These are phyloP conservation scores for Tribolium freemani DNA, from an alignment of 2,888 invertebrate species.

Conservation along the genomic window DNA sequence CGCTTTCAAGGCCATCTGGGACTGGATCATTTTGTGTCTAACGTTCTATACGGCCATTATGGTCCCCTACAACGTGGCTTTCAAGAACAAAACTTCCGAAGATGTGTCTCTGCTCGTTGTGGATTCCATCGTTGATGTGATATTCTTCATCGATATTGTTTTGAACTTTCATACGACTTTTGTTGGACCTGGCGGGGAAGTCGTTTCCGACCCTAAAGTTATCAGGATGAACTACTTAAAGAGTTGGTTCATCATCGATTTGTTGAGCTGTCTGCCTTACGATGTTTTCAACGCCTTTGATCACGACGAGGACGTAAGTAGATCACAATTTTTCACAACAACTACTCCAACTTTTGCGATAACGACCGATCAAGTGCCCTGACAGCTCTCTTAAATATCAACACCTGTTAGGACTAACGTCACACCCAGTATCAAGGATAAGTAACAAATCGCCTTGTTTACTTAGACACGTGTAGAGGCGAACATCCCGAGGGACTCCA, in stretches of 20 bases:
- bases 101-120: slow-evolving; percentile 95
- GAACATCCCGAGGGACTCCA: not conserved
- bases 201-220: slow-evolving; percentile 98
- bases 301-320: slow-evolving; percentile 94
- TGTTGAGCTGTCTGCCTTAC: slow-evolving; percentile 98
- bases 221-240: slow-evolving; percentile 99
- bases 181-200: slow-evolving; percentile 96
- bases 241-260: slow-evolving; percentile 99
- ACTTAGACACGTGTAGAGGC: not conserved
- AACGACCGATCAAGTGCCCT: not conserved
- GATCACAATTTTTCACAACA: not conserved
- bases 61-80: slow-evolving; percentile 98
- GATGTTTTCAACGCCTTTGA: slow-evolving; percentile 99
- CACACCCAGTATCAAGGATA: no score
- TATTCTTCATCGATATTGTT: slow-evolving; percentile 99
- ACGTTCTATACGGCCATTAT: slow-evolving; percentile 99
- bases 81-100: slow-evolving; percentile 99
- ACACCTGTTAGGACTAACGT: not conserved
- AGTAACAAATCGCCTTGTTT: no score
- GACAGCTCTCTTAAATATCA: not conserved
- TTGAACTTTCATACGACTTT: slow-evolving; percentile 99
- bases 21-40: slow-evolving; percentile 99
- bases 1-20: slow-evolving; percentile 99
- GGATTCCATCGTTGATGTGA: slow-evolving; percentile 99
- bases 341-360: not conserved